Base-by-base conservation (phyloP, 2,113 vertebrate genomes). In the Xiphias gladius region DNA sequence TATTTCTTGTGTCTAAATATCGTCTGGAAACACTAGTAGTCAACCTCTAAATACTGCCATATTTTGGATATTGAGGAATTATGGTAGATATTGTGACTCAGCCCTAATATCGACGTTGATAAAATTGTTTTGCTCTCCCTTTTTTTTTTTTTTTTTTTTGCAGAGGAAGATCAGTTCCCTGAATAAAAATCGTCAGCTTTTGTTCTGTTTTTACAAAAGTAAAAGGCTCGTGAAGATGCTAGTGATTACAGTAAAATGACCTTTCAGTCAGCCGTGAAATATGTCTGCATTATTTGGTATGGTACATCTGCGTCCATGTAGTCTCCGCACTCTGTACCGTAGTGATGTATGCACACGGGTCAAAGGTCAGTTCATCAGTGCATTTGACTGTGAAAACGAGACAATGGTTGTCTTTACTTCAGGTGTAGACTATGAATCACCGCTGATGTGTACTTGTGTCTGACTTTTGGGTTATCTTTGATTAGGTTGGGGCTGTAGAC, bases 401-500 rank as follows among this genome's bases (percentile, higher is more conserved):
- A 88, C 73, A 4, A 73, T 7, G 22, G 24, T 32, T 48, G n/a
- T 76, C 20, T 61, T 19, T 16, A 12, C 37, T 43, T 61, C 10
- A 43, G 61, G 5, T 32, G 20, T 22, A 83, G 88, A 88, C 91
- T 37, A 57, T 88, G 85, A 93, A 66, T 20, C 79, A 41, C 2
- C 1, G 80, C 68, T 91, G 88, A 93, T 30, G 87, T 62, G 66
- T 82, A 3, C 59, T 19, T 19, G 7, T 13, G 85, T 89, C 84
- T 85, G 80, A 58, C 55, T 5, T 70, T 28, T 28, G 54, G 28
- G 43, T 64, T 35, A 11, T 55, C 65, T 73, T 39, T 80, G 83
- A 39, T 75, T 68, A 41, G 66, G 63, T 73, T 20, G 79, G 41
- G 16, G 37, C 2, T 71, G 7, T 24, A 30, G 73, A 55, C 43